Base-by-base conservation (phyloP, 2,797 vertebrate species). In the Sphenopsis melanotis region DNA sequence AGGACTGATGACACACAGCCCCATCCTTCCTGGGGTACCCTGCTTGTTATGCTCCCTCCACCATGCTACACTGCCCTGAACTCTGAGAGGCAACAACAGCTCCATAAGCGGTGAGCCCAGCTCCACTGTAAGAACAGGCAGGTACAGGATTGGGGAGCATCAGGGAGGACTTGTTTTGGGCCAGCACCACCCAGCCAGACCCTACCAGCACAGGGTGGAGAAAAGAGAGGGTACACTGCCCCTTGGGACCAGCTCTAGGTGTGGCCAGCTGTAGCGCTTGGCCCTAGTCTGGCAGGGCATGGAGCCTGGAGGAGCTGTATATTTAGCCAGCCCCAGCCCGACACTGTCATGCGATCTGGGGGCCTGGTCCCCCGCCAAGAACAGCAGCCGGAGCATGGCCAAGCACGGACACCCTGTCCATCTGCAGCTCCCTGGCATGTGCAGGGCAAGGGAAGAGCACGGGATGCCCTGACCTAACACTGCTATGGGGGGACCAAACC, bases 401-500 rank as follows among this genome's bases (percentile, higher is more conserved):
- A 94, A 84, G 66, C 83, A 86, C 4, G 7, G 87, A 81, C 83
- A 84, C 66, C 63, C 83, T 0, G 0, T 80, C 55, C 69, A 66
- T 34, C 86, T 49, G 70, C 50, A 89, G 53, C 44, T 70, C 83
- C 70, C 21, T 4, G 8, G 42, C 39, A 21, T 8, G 9, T 86
- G 46, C 4, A 2, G 30, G 55, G 64, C 2, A 12, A 87, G 29
- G 9, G 55, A 49, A 12, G 3, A 56, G 24, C 57, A 72, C 0
- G 2, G 72, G 53, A 87, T 87, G 17, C 84, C 86, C 86, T 66
- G 55, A 39, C 16, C 57, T 60, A 56, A 71, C 34, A 49, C 24
- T 1, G 1, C 0, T 3, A 12, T 12, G 29, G 6, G 7, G 19
- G 5, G 12, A 18, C 4, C 2, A 3, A 77, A 77, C 2, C 0